Base-by-base conservation (phyloP, 2,888 invertebrate species). In the Ophion ellenae region DNA sequence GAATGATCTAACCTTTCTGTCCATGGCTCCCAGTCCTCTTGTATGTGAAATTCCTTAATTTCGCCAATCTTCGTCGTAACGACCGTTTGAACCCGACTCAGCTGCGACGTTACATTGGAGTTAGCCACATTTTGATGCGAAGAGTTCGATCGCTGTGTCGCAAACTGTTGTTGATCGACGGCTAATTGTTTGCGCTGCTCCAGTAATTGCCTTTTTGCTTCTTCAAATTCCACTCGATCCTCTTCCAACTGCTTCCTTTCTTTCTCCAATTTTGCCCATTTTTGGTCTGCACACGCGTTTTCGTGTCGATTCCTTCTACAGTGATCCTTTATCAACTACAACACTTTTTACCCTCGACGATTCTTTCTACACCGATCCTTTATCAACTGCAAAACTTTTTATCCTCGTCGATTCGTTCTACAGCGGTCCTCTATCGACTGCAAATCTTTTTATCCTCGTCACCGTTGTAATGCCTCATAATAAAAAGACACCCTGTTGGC, bases 1-100 rank as follows among this genome's bases (percentile, higher is more conserved):
- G n/a, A n/a, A n/a, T 79, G 82, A 0, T 86, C 84, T 11, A 86
- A 80, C 32, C 82, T 69, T 28, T 84, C 84, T 1, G 59, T 45
- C 84, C 79, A 86, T 45, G 2, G 24, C 24, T 24, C 24, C 24
- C 24, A 1, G 24, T 24, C 24, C 24, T 24, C 24, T 1, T 24
- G 47, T n/a, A 79, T 32, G 47, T 74, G 40, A 59, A 85, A 81
- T 74, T 82, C 75, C 10, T 74, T 82, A n/a, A 85, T n/a, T 5
- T 81, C 53, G 32, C 73, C 81, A 47, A 78, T 84, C 24, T 24
- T 59, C 20, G 73, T 20, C 17, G 80, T 66, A 4, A 80, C n/a
- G 11, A 71, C 66, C 1, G 57, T 32, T 20, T 66, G 71, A 1
- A 32, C 24, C 20, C n/a, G 73, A 20, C 32, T 3, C 9, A 36